Evolutionary conservation across 2,888 invertebrate genomes (phyloP).

Genomic region (Metallyticus violacea): DNA sequence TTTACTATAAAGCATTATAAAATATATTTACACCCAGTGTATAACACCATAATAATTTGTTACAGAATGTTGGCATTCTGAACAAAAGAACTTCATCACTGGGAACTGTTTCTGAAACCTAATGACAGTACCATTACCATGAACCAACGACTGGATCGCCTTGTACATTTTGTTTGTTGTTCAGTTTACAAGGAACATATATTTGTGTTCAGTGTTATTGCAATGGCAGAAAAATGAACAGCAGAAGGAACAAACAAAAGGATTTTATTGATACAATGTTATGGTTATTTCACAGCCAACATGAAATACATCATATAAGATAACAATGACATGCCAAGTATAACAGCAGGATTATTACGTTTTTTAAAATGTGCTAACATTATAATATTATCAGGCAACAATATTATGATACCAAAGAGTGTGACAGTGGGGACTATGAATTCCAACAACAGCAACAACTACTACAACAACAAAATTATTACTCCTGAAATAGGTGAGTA

Average conservation of each 20-base stretch:
- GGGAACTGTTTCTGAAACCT: too few species aligned
- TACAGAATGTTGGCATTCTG: too few species aligned
- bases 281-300: slow-evolving; percentile 10
- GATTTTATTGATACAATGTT: background rate
- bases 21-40: too few species aligned
- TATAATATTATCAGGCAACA: background rate
- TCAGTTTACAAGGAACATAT: background rate
- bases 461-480: background rate
- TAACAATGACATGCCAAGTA: slow-evolving; percentile 16
- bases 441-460: background rate
- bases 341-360: background rate
- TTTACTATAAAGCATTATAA: too few species aligned
- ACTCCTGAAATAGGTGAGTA: background rate
- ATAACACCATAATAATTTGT: too few species aligned
- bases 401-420: background rate
- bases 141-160: too few species aligned
- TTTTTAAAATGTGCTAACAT: background rate
- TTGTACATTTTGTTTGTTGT: too few species aligned
- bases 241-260: background rate
- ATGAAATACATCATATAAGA: background rate
- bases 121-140: too few species aligned
- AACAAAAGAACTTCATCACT: too few species aligned
- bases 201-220: background rate
- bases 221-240: background rate
- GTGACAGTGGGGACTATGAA: background rate